A percentile compares a stretch with the other conserved stretches of the same genome.
Evolutionary conservation across 2,888 invertebrate species (phyloP).

Genomic region (Diploptera punctata): DNA sequence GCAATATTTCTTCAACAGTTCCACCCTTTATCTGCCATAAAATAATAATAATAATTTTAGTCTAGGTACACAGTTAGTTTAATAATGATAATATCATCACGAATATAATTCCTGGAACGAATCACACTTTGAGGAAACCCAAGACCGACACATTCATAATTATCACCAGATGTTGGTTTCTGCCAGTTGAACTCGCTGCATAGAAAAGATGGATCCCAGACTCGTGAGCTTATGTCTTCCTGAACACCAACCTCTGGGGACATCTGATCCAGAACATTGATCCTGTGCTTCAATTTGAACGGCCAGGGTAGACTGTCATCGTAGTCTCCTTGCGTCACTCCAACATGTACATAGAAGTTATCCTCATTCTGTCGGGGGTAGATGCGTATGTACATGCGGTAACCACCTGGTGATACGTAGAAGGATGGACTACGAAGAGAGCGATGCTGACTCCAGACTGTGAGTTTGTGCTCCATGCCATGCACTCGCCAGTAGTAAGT

Average conservation of each 20-base stretch:
- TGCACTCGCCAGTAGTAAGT: conserved; percentile 55
- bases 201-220: conserved; percentile 55
- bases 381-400: conserved; percentile 52
- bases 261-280: conserved; percentile 50
- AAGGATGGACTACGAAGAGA: conserved; percentile 54
- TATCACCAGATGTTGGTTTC: conserved; percentile 52
- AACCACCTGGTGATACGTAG: conserved; percentile 52
- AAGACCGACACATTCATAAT: conserved; percentile 57
- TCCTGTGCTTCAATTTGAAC: conserved; percentile 52
- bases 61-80: conserved; percentile 61
- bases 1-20: too few relatives aligned
- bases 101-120: conserved; percentile 56
- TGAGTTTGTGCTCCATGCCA: conserved; percentile 52
- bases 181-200: conserved; percentile 55
- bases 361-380: conserved; percentile 53
- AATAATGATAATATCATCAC: conserved; percentile 58
- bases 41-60: too few relatives aligned
- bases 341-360: conserved; percentile 53
- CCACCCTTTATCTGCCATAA: too few relatives aligned
- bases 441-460: conserved; percentile 52
- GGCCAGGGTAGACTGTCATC: conserved; percentile 55
- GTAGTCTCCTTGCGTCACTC: conserved; percentile 52
- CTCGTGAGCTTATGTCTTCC: conserved; percentile 50
- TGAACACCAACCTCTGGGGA: conserved; percentile 26
- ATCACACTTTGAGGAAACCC: conserved; percentile 60